Conservation (phyloP, 37 sponge, comb jelly and placozoan genomes). For the Agelas oroides region DNA sequence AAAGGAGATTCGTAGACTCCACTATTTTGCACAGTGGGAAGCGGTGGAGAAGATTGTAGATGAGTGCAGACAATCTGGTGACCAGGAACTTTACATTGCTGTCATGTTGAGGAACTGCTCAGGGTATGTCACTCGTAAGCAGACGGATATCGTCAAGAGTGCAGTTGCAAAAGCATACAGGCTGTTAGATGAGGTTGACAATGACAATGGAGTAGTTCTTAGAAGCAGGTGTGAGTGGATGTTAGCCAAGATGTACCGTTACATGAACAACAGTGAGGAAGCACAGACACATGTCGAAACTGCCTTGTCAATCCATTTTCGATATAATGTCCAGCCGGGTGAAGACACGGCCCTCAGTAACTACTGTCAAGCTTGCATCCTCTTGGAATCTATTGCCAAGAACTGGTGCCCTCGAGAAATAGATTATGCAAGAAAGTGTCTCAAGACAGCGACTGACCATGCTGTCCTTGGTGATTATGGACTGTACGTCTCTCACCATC, state of each 20-base stretch:
- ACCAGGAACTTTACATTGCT: neutral
- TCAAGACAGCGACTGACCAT: neutral
- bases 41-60: too few relatives aligned
- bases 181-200: too few relatives aligned
- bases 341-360: slow-evolving; percentile 14
- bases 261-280: neutral
- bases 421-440: neutral
- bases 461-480: slow-evolving; percentile 25
- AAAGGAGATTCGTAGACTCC: too few relatives aligned
- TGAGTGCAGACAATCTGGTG: too few relatives aligned
- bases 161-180: neutral
- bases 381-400: neutral
- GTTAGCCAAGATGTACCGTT: slow-evolving; percentile 7
- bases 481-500: slow-evolving; percentile 4
- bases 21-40: too few relatives aligned
- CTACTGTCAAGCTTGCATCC: slow-evolving; percentile 27
- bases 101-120: neutral
- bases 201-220: neutral
- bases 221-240: slow-evolving; percentile 10
- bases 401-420: neutral
- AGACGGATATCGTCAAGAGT: neutral
- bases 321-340: neutral
- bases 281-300: slow-evolving; percentile 2
- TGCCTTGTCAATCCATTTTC: neutral
- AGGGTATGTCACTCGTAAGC: neutral